Conservation (phyloP, 2,113 vertebrate species). For the Pseudonaja textilis region DNA sequence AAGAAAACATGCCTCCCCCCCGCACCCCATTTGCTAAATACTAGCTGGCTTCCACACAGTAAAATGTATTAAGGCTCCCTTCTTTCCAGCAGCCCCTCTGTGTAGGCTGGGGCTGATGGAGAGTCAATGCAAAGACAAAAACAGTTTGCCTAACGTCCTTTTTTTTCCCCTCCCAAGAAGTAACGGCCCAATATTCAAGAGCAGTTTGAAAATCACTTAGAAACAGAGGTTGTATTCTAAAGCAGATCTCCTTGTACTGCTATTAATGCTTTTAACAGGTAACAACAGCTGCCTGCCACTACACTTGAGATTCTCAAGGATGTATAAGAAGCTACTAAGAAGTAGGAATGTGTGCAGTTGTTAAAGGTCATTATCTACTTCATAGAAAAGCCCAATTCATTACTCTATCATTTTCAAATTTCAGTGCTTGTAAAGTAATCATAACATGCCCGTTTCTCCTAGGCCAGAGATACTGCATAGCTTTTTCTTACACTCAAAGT, state of each 20-base stretch:
- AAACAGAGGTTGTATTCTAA: constrained; percentile 67
- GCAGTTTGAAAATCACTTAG: constrained; percentile 65
- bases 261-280: constrained; percentile 67
- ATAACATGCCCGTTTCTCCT: neutral
- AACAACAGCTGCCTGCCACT: constrained; percentile 51
- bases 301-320: constrained; percentile 32
- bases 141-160: constrained; percentile 93
- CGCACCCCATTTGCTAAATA: constrained; percentile 79
- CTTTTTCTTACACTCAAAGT: neutral
- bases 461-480: neutral
- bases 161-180: constrained; percentile 17
- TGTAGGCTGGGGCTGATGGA: constrained; percentile 82
- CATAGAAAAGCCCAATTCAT: constrained; percentile 37
- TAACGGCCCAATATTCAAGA: constrained; percentile 66
- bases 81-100: constrained; percentile 75
- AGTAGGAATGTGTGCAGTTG: constrained; percentile 27
- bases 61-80: constrained; percentile 87
- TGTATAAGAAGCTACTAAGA: constrained; percentile 17
- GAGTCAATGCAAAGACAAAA: constrained; percentile 97
- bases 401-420: constrained; percentile 6
- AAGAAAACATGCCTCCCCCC: constrained; percentile 90
- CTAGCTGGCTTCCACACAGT: constrained; percentile 87
- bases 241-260: constrained; percentile 52
- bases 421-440: neutral
- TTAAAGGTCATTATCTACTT: constrained; percentile 46